A percentile compares a stretch with the other conserved stretches of the same genome.
These are phyloP conservation scores for Drosophila burlai DNA, from an alignment of 1,140 invertebrate species.

Conservation along the genomic window DNA sequence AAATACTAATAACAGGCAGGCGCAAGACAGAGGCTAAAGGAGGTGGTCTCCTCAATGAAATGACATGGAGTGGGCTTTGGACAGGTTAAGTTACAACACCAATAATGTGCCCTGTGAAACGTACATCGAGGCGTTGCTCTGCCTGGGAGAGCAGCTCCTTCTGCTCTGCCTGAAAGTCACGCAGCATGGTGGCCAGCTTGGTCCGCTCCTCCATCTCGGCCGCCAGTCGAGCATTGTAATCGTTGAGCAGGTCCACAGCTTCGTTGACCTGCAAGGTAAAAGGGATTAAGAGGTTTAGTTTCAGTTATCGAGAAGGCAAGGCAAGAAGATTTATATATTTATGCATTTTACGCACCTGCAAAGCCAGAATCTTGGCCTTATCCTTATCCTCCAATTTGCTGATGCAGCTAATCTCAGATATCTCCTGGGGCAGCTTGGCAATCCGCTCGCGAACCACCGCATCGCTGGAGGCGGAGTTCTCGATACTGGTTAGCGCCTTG, in stretches of 20 bases:
- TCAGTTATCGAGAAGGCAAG: neutral
- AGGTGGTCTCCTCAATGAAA: too few species aligned
- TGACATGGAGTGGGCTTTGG: neutral
- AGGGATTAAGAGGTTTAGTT: neutral
- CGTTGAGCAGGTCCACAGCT: constrained; percentile 92
- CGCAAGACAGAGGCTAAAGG: neutral
- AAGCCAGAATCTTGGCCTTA: constrained; percentile 73
- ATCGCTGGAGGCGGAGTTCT: constrained; percentile 97
- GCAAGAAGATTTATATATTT: neutral
- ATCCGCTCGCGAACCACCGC: constrained; percentile 96
- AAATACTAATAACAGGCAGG: neutral
- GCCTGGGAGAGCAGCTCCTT: constrained; percentile 93
- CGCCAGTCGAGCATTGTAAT: constrained; percentile 94
- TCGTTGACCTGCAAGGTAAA: constrained; percentile 90
- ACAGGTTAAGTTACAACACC: neutral
- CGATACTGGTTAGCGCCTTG: constrained; percentile 93
- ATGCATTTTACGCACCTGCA: constrained; percentile 52
- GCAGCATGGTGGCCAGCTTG: constrained; percentile 93
- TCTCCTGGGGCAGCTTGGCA: constrained; percentile 96
- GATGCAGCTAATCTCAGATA: constrained; percentile 95
- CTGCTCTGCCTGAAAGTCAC: constrained; percentile 94
- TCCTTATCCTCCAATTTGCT: constrained; percentile 91
- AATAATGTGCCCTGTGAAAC: constrained; percentile 25
- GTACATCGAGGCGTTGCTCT: constrained; percentile 94
- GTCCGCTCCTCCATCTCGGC: constrained; percentile 95